Evolutionary conservation across 1,140 invertebrate species (phyloP), one percentile per base, ranked within the genome.

Genomic region (Thereuonema tuberculata): DNA sequence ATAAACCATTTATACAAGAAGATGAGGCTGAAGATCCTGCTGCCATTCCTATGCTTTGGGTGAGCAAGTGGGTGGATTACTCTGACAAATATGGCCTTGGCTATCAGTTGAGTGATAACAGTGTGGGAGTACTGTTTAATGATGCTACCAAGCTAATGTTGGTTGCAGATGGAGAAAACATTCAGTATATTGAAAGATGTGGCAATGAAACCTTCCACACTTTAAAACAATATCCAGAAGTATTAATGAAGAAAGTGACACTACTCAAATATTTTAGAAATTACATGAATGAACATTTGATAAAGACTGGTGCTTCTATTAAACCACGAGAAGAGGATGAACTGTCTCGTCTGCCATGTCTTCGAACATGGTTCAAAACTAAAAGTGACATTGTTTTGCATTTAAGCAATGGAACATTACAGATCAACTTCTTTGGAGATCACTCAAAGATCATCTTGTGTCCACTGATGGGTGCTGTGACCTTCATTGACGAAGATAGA

Each of bases 381-480:
- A 84, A 86, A 17, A 85, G 85, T 59, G 93, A 93, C 17, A 96
- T 99, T 48, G 86, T 98, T 20, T 90, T 99, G 83, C 89, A 96
- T 70, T 79, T 99, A 3, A 97, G 89, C 46, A 98, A 98, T 75
- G 96, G 96, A 65, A 96, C 93, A 5, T 76, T 99, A 63, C 95
- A 98, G 91, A 86, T 98, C 14, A 99, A 99, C 72, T 99, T 98
- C 76, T 89, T 93, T 74, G 73, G 78, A 62, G 94, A 99, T 74
- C 96, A 99, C 72, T 90, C 90, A 24, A 99, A 99, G 76, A 86
- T 98, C 17, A 97, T 99, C 61, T 78, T 99, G 62, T 99, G 96
- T 72, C 94, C 96, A 9, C 72, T 97, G 37, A 96, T 99, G 93
- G 84, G 84, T 64, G 94, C 95, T 21, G 88, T 97, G 3, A 98